Evolutionary conservation across 2,113 vertebrate genomes (phyloP).

Genomic region (Thomomys bottae): DNA sequence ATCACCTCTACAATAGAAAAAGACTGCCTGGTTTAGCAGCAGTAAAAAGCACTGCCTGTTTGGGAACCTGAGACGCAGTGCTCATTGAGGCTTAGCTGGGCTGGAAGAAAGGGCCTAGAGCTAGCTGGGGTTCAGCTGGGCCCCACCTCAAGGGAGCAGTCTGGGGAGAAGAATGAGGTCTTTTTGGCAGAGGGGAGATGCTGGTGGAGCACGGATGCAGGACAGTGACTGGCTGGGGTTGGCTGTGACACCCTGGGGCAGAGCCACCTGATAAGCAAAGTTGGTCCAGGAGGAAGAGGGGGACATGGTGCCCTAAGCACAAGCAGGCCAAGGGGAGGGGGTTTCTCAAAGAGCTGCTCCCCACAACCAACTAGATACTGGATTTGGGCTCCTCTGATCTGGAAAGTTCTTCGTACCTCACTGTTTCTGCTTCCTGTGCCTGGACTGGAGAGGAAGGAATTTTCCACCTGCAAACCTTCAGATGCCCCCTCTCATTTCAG

Average conservation of each 20-base stretch:
- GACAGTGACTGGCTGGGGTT: background rate
- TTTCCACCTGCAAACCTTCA: background rate
- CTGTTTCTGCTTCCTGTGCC: background rate
- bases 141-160: background rate
- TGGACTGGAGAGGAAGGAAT: background rate
- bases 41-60: background rate
- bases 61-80: conserved; percentile 52
- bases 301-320: background rate
- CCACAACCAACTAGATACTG: background rate
- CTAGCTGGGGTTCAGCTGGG: background rate
- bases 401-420: background rate
- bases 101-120: background rate
- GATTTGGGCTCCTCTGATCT: background rate
- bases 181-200: background rate
- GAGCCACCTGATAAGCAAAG: background rate
- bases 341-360: background rate
- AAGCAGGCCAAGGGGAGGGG: background rate
- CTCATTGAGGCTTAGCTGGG: background rate
- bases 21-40: conserved; percentile 10
- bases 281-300: background rate
- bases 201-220: background rate
- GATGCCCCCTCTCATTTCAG: background rate
- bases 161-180: background rate
- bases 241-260: background rate
- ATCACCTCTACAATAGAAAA: too few species aligned